Conservation (phyloP, 2,113 vertebrate species). For the Clarias batrachus region DNA sequence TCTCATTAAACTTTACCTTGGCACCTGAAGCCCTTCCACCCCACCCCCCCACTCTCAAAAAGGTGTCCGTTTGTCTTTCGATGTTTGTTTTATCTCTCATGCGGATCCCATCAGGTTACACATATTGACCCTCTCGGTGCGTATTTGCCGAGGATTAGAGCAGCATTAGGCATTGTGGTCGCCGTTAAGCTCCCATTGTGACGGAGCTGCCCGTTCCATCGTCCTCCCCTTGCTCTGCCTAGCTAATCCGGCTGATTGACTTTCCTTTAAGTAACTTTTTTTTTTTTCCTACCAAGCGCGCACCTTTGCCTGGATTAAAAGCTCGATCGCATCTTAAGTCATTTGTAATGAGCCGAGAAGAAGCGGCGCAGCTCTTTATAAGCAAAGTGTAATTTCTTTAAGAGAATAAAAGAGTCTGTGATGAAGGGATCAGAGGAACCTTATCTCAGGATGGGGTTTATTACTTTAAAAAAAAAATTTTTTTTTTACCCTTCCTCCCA, state of each 20-base stretch:
- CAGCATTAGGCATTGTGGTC: slow-evolving; percentile 76
- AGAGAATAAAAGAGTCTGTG: slow-evolving; percentile 82
- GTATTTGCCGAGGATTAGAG: slow-evolving; percentile 91
- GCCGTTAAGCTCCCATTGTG: slow-evolving; percentile 88
- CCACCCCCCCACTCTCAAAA: neutral
- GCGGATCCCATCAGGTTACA: slow-evolving; percentile 63
- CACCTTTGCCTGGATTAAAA: slow-evolving; percentile 82
- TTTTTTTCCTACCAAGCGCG: slow-evolving; percentile 35
- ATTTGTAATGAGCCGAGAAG: slow-evolving; percentile 89
- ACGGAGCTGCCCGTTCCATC: slow-evolving; percentile 64
- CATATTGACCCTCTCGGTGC: slow-evolving; percentile 73
- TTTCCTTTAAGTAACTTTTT: slow-evolving; percentile 89
- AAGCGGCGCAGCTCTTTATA: slow-evolving; percentile 72
- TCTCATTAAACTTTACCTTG: neutral
- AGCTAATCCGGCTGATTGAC: slow-evolving; percentile 85
- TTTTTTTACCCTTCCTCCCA: neutral
- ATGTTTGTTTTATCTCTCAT: slow-evolving; percentile 54
- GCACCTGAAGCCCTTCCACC: neutral
- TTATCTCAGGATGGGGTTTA: slow-evolving; percentile 71
- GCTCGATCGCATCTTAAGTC: slow-evolving; percentile 89
- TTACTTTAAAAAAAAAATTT: too few species aligned
- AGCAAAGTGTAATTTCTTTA: slow-evolving; percentile 91
- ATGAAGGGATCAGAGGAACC: slow-evolving; percentile 80
- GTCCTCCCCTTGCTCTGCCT: slow-evolving; percentile 39
- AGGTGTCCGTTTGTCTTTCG: slow-evolving; percentile 38